Evolutionary conservation across 2,113 vertebrate species (phyloP).

Genomic region (Poeciliopsis prolifica): DNA sequence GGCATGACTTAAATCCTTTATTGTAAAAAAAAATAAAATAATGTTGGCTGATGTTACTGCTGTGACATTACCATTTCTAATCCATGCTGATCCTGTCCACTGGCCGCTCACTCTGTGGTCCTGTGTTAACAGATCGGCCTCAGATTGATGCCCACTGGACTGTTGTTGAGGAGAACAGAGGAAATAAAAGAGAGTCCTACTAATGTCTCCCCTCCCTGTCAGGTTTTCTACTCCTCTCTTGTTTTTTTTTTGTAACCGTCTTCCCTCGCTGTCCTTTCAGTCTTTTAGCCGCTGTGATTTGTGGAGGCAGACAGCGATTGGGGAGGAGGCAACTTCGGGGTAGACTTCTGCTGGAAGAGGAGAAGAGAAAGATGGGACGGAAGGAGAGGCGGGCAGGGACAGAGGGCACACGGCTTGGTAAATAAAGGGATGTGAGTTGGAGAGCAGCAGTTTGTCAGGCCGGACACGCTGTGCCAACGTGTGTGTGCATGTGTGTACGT

Average conservation of each 20-base stretch:
- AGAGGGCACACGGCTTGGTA: constrained; percentile 38
- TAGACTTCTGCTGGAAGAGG: constrained; percentile 35
- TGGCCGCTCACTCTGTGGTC: constrained; percentile 54
- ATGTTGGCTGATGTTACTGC: constrained; percentile 31
- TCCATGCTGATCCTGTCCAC: constrained; percentile 58
- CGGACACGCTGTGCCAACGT: constrained; percentile 25
- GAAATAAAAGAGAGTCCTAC: constrained; percentile 21
- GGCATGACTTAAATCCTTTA: constrained; percentile 30
- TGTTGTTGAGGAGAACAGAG: constrained; percentile 48
- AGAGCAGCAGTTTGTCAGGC: constrained; percentile 52
- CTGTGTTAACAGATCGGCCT: constrained; percentile 67
- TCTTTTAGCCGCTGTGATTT: constrained; percentile 60
- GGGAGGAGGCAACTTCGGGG: constrained; percentile 47
- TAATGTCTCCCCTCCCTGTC: constrained; percentile 29
- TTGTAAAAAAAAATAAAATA: background rate
- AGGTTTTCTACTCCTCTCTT: constrained; percentile 30
- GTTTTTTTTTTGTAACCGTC: constrained; percentile 14
- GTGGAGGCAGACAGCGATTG: constrained; percentile 53
- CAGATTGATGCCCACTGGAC: constrained; percentile 68
- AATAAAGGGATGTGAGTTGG: constrained; percentile 58
- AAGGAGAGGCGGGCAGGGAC: constrained; percentile 33
- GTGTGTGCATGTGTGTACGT: constrained; percentile 38
- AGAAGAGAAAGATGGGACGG: constrained; percentile 39
- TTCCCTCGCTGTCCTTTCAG: constrained; percentile 36
- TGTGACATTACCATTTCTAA: constrained; percentile 43